These are phyloP conservation scores for Myripristis jacobus DNA, from an alignment of 2,797 vertebrate genomes.

Conservation along the genomic window DNA sequence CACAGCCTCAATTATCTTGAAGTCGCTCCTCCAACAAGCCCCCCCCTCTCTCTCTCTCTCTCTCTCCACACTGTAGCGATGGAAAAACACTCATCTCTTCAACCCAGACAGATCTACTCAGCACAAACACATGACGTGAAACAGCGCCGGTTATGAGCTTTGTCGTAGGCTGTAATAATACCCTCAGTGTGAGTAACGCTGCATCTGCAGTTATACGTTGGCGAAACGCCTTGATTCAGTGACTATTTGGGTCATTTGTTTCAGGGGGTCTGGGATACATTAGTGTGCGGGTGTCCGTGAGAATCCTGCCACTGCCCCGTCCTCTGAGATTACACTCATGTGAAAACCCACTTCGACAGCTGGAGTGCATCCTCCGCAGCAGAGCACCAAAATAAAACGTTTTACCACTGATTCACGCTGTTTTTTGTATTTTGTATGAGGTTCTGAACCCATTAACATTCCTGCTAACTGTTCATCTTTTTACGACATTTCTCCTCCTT, in stretches of 20 bases:
- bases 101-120: slow-evolving; percentile 26
- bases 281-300: slow-evolving; percentile 74
- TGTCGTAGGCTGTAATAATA: slow-evolving; percentile 48
- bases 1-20: slow-evolving; percentile 29
- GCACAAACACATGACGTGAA: slow-evolving; percentile 43
- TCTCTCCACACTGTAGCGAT: slow-evolving; percentile 1
- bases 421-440: too few relatives aligned
- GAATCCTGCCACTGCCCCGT: slow-evolving; percentile 69
- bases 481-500: neutral
- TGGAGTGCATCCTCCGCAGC: slow-evolving; percentile 60
- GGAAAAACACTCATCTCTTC: slow-evolving; percentile 27
- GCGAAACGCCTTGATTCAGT: slow-evolving; percentile 68
- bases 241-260: slow-evolving; percentile 80
- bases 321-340: slow-evolving; percentile 71
- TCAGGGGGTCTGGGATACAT: slow-evolving; percentile 73
- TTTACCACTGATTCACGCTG: slow-evolving; percentile 22
- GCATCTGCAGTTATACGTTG: slow-evolving; percentile 62
- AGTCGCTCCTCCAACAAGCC: slow-evolving; percentile 11
- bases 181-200: slow-evolving; percentile 51
- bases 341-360: slow-evolving; percentile 67
- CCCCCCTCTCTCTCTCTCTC: neutral
- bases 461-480: neutral
- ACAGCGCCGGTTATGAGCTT: slow-evolving; percentile 48
- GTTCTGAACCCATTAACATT: neutral
- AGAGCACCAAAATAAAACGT: slow-evolving; percentile 47